Conservation (phyloP, 2,888 invertebrate genomes). For the Polymixis flavicincta region DNA sequence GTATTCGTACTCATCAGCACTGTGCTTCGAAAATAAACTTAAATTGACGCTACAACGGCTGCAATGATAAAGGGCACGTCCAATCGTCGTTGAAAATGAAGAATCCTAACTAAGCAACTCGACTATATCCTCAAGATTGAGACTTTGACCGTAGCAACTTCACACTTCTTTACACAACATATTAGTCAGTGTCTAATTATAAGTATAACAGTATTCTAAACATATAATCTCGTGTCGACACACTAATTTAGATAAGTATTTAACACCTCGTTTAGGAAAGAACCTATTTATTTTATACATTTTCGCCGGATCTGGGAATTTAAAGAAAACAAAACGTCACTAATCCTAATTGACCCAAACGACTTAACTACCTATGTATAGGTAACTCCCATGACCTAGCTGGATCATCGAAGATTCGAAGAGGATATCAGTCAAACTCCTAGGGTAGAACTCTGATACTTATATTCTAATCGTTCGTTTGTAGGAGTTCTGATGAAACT, state of each 20-base stretch:
- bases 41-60: slow-evolving; percentile 43
- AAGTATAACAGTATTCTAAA: slow-evolving; percentile 9
- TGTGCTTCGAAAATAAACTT: slow-evolving; percentile 26
- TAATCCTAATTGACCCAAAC: background rate
- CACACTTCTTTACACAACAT: slow-evolving; percentile 15
- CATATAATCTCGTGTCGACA: slow-evolving; percentile 20
- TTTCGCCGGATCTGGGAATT: slow-evolving; percentile 6
- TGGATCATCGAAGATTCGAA: background rate
- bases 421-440: background rate
- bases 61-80: slow-evolving; percentile 28
- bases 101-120: slow-evolving; percentile 4
- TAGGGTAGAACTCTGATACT: background rate
- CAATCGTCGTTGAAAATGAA: slow-evolving; percentile 3
- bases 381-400: background rate
- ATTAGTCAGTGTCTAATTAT: slow-evolving; percentile 28
- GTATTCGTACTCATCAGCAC: slow-evolving; percentile 24
- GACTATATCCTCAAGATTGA: slow-evolving; percentile 3
- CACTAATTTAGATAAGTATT: slow-evolving; percentile 26
- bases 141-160: slow-evolving; percentile 13
- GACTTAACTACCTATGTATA: background rate
- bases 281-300: slow-evolving; percentile 1
- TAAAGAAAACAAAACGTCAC: slow-evolving; percentile 15
- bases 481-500: background rate
- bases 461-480: background rate
- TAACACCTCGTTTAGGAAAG: slow-evolving; percentile 21